A percentile compares a stretch with the other conserved stretches of the same genome.
These are phyloP conservation scores for Neomonachus schauinslandi DNA, from an alignment of 2,113 vertebrate species.

Conservation along the genomic window DNA sequence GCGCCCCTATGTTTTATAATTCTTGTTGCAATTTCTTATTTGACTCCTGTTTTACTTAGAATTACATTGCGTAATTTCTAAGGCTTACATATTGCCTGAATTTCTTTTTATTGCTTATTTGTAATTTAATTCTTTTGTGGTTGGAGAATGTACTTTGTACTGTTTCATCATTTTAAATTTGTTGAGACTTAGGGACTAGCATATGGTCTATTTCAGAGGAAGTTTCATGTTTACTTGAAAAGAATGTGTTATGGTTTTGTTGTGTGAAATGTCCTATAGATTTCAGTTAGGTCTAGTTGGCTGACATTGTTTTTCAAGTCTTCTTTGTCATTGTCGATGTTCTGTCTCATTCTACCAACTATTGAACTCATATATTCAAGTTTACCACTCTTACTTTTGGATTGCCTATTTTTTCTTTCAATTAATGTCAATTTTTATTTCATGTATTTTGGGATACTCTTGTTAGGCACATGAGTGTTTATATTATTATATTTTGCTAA, in stretches of 20 bases:
- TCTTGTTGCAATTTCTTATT: not conserved
- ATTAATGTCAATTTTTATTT: not conserved
- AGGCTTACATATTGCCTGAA: not conserved
- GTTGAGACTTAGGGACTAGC: not conserved
- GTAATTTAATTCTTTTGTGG: not conserved
- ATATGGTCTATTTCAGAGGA: not conserved
- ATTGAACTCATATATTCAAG: not conserved
- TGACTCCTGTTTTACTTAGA: not conserved
- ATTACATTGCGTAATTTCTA: not conserved
- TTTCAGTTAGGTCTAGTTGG: not conserved
- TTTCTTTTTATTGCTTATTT: not conserved
- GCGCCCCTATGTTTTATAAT: not conserved
- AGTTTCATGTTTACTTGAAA: not conserved
- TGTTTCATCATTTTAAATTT: not conserved
- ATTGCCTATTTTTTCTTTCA: not conserved
- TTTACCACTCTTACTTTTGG: not conserved
- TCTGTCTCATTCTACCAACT: not conserved
- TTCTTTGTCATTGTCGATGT: not conserved
- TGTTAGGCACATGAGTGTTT: not conserved
- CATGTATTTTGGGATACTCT: not conserved
- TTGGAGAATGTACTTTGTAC: not conserved
- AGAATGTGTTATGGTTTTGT: not conserved
- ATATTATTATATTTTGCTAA: not conserved
- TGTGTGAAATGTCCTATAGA: not conserved
- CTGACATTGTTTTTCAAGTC: not conserved